These are phyloP conservation scores for Zosterops borbonicus DNA, from an alignment of 2,113 vertebrate species.

Conservation along the genomic window DNA sequence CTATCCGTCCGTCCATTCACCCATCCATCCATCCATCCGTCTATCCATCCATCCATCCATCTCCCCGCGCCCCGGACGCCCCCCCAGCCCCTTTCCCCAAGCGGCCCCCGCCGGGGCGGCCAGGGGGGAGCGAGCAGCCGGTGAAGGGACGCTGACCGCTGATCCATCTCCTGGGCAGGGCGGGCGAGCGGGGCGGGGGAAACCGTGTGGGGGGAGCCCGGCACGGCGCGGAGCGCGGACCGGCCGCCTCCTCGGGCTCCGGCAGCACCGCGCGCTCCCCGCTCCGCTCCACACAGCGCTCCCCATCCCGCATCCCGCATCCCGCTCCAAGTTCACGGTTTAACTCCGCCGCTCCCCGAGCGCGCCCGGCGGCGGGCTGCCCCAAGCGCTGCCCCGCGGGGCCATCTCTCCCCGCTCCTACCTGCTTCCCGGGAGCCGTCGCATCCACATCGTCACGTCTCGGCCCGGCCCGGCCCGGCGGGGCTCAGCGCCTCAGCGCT, in stretches of 20 bases:
- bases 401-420: slow-evolving; percentile 34
- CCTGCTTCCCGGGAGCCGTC: slow-evolving; percentile 75
- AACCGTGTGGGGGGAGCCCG: background rate
- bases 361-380: background rate
- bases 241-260: background rate
- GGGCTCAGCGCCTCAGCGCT: slow-evolving; percentile 23
- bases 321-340: background rate
- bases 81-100: background rate
- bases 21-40: background rate
- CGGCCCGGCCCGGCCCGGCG: background rate
- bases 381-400: background rate
- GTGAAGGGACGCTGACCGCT: background rate
- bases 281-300: background rate
- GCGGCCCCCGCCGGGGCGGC: background rate
- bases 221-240: background rate
- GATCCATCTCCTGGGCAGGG: background rate
- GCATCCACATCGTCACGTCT: slow-evolving; percentile 78
- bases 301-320: background rate
- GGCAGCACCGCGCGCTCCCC: background rate
- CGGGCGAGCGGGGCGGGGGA: background rate
- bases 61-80: background rate
- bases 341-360: slow-evolving; percentile 3
- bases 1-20: background rate
- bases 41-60: background rate
- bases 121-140: background rate